These are phyloP conservation scores for Sinella curviseta DNA, from an alignment of 1,140 invertebrate species.

Conservation along the genomic window DNA sequence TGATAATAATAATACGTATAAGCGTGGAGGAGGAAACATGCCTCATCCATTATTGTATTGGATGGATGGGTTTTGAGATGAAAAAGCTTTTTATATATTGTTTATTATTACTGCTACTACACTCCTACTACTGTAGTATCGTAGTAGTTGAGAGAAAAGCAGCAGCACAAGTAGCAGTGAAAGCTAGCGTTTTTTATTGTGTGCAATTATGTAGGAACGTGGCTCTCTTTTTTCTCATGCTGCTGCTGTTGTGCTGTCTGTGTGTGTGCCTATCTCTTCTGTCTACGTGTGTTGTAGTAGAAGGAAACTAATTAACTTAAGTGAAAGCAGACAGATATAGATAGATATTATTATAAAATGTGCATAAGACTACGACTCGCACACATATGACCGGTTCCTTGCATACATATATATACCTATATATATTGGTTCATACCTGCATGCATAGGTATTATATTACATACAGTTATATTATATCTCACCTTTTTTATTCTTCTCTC, in stretches of 20 bases:
- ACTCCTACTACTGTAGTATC: background rate
- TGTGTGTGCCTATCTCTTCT: background rate
- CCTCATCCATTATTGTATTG: background rate
- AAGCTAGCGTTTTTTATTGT: background rate
- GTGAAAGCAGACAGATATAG: slow-evolving; percentile 9
- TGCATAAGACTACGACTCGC: background rate
- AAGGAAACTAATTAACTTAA: slow-evolving; percentile 20
- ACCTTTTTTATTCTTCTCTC: background rate
- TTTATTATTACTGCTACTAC: background rate
- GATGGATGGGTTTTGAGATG: background rate
- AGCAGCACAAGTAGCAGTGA: background rate
- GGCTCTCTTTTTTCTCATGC: background rate
- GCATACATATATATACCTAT: too few relatives aligned
- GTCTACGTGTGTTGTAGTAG: background rate
- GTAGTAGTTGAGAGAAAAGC: background rate
- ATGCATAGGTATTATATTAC: too few relatives aligned
- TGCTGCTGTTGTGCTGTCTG: background rate
- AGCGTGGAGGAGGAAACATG: background rate
- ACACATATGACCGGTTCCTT: too few relatives aligned
- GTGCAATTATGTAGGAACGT: background rate
- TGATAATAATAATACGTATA: background rate
- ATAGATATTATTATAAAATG: background rate
- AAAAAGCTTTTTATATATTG: background rate
- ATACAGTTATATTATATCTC: background rate
- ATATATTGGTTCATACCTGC: too few relatives aligned